Evolutionary conservation across 1,140 invertebrate genomes (phyloP).

Genomic region (Vollenhovia emeryi): DNA sequence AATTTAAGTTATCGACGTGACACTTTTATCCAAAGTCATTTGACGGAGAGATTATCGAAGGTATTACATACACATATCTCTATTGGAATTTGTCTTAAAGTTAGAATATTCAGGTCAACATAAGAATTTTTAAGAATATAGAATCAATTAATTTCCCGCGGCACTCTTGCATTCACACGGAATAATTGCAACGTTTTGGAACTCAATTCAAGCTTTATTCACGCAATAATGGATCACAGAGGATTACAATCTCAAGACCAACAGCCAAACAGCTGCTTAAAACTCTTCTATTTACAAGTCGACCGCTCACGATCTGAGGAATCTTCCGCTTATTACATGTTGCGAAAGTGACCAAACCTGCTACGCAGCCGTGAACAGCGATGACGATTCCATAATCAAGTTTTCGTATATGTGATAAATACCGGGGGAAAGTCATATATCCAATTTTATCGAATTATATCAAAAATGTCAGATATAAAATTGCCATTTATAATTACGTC

Average conservation of each 20-base stretch:
- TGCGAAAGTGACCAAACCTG: no score
- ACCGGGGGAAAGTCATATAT: no score
- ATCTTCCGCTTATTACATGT: slow-evolving; percentile 5
- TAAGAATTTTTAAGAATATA: background rate
- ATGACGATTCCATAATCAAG: no score
- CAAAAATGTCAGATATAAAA: no score
- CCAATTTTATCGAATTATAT: no score
- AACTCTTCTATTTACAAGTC: background rate
- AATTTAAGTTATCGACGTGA: background rate
- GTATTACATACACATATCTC: background rate
- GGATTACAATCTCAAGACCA: background rate
- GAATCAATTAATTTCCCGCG: background rate
- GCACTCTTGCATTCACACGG: background rate
- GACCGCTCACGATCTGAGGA: background rate
- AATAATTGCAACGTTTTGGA: background rate
- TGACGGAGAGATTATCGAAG: background rate
- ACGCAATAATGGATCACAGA: background rate
- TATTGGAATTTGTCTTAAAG: background rate
- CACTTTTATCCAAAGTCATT: background rate
- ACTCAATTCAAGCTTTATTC: background rate
- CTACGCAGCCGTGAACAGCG: no score
- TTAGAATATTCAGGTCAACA: background rate
- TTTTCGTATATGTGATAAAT: no score
- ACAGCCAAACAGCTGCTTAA: background rate
- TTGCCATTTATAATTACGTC: no score